phyloP scores from a whole-genome alignment of 2,888 invertebrate genomes.

The Acleris holmiana region DNA sequence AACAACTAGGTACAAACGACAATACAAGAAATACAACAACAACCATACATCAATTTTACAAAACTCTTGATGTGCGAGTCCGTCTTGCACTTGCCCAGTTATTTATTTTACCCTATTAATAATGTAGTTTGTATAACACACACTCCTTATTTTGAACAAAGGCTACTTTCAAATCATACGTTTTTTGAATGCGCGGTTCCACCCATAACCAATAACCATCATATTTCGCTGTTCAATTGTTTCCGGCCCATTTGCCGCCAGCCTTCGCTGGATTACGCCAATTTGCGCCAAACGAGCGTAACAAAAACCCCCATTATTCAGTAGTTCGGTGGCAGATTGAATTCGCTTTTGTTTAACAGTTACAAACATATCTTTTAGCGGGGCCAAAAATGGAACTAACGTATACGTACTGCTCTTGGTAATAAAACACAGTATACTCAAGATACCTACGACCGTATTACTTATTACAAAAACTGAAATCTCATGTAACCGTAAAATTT shows the following conservation, averaged over 20 bases:
- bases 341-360: conserved; percentile 34
- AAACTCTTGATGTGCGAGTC: too few relatives aligned
- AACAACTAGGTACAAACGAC: too few relatives aligned
- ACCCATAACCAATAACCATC: conserved; percentile 16
- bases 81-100: too few relatives aligned
- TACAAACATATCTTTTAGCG: conserved; percentile 16
- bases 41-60: too few relatives aligned
- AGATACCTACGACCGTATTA: too few relatives aligned
- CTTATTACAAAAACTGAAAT: too few relatives aligned
- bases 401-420: too few relatives aligned
- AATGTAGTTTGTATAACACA: background rate
- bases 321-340: conserved; percentile 33
- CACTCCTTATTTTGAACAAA: background rate
- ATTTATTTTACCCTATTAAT: too few relatives aligned
- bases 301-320: conserved; percentile 41
- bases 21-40: too few relatives aligned
- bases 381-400: conserved; percentile 16
- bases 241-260: conserved; percentile 50
- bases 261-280: conserved; percentile 49
- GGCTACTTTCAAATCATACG: background rate
- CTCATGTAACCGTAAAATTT: too few relatives aligned
- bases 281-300: conserved; percentile 57
- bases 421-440: too few relatives aligned
- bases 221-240: conserved; percentile 35
- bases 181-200: conserved; percentile 9